Percentiles rank a stretch among this genome's conserved stretches.
phyloP scores from a whole-genome alignment of 2,113 vertebrate species.

The Haliaeetus leucogaster region DNA sequence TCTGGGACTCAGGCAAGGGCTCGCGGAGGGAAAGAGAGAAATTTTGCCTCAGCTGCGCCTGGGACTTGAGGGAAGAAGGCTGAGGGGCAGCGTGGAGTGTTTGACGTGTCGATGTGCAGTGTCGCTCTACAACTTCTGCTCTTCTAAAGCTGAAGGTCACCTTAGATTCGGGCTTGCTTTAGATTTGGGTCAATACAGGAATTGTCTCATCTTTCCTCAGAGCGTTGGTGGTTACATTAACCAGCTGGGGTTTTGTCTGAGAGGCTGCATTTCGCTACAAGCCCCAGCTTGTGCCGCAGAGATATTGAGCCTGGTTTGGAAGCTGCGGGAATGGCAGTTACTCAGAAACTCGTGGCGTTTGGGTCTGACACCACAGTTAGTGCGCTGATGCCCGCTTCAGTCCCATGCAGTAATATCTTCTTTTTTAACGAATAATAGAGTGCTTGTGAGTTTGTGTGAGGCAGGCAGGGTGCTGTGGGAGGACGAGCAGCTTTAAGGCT shows the following conservation, averaged over 20 bases:
- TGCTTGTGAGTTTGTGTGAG: neutral
- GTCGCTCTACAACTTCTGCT: neutral
- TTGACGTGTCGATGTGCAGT: neutral
- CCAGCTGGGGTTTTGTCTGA: conserved; percentile 13
- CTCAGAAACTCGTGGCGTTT: neutral
- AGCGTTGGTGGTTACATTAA: conserved; percentile 48
- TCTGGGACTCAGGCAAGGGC: neutral
- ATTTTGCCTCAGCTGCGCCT: neutral
- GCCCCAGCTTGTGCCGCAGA: neutral
- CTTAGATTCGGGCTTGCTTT: neutral
- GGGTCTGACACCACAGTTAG: neutral
- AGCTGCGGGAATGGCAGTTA: neutral
- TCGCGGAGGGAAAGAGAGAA: neutral
- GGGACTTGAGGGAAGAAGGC: neutral
- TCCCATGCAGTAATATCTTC: neutral
- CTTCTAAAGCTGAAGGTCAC: conserved; percentile 35
- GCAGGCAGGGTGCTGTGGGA: neutral
- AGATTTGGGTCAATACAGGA: conserved; percentile 56
- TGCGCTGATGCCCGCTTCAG: neutral
- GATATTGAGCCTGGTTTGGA: conserved; percentile 4
- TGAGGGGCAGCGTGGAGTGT: neutral
- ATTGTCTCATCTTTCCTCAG: conserved; percentile 59
- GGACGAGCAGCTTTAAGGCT: neutral
- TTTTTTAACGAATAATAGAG: neutral
- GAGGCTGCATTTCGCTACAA: neutral